These are phyloP conservation scores for Coccyzus lansbergi DNA, from an alignment of 2,797 vertebrate species.

Conservation along the genomic window DNA sequence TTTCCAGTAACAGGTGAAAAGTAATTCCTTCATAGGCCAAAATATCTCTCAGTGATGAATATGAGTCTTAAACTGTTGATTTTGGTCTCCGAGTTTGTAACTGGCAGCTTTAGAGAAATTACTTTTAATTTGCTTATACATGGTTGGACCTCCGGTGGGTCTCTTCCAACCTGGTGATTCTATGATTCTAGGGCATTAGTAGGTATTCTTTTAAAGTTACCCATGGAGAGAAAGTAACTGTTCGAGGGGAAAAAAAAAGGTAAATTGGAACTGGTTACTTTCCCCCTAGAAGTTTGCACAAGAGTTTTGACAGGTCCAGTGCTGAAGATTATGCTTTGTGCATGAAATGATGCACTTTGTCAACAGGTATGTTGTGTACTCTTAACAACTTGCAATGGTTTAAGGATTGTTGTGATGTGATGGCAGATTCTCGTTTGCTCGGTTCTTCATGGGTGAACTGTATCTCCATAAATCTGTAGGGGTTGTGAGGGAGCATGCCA, in stretches of 20 bases:
- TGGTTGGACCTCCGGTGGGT: too few species aligned
- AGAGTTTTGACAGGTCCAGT: not conserved
- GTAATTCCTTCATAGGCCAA: not conserved
- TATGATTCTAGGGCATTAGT: too few species aligned
- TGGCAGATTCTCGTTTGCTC: not conserved
- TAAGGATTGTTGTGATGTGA: not conserved
- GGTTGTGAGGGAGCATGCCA: rapidly evolving
- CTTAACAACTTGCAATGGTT: not conserved
- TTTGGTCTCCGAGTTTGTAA: not conserved
- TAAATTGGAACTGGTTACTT: not conserved
- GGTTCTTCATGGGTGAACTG: not conserved
- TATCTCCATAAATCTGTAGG: not conserved
- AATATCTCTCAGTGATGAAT: not conserved
- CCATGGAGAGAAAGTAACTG: not conserved
- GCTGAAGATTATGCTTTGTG: not conserved
- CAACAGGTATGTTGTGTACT: not conserved
- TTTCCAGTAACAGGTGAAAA: not conserved
- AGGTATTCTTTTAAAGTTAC: not conserved
- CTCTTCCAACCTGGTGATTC: too few species aligned
- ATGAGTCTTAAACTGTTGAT: not conserved
- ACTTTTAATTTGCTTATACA: not conserved
- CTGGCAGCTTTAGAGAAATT: not conserved
- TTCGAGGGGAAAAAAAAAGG: not conserved
- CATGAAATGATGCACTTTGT: rapidly evolving
- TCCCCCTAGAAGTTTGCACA: not conserved